A percentile compares a stretch with the other conserved stretches of the same genome.
phyloP scores from a whole-genome alignment of 1,140 invertebrate genomes.

The Diorhabda elongata region DNA sequence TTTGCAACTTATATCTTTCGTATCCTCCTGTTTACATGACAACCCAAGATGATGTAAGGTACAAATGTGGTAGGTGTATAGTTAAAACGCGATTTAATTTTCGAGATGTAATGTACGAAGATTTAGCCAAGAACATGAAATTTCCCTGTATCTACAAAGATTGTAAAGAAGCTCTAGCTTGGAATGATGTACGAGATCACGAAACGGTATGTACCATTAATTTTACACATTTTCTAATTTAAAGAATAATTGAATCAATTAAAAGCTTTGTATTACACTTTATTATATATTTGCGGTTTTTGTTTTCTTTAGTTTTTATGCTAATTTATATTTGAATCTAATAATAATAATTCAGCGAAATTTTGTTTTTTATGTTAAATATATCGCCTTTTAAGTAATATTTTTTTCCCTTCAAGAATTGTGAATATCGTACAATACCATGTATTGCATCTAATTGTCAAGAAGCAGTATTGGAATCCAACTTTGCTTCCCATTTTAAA shows the following conservation, averaged over 20 bases:
- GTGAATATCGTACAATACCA: slow-evolving; percentile 8
- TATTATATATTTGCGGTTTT: too few species aligned
- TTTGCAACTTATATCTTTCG: slow-evolving; percentile 8
- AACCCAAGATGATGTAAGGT: slow-evolving; percentile 8
- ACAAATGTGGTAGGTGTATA: slow-evolving; percentile 16
- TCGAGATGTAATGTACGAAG: slow-evolving; percentile 11
- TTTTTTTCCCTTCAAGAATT: neutral
- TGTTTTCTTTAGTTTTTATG: too few species aligned
- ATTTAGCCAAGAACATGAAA: slow-evolving; percentile 16
- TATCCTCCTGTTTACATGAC: slow-evolving; percentile 10
- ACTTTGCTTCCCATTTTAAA: slow-evolving; percentile 13
- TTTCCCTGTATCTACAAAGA: slow-evolving; percentile 17
- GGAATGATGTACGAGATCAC: slow-evolving; percentile 7
- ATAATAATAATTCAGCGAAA: too few species aligned
- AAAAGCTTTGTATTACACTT: too few species aligned
- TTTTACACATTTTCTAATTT: too few species aligned
- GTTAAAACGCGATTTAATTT: slow-evolving; percentile 9
- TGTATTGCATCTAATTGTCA: slow-evolving; percentile 7
- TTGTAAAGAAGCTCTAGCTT: slow-evolving; percentile 2
- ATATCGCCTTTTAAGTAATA: too few species aligned
- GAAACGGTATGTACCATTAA: slow-evolving; percentile 2
- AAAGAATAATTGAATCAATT: too few species aligned
- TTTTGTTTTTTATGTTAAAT: too few species aligned
- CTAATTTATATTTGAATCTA: too few species aligned
- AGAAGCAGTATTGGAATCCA: neutral